Percentiles rank a stretch among this genome's conserved stretches.
Evolutionary conservation across 1,140 invertebrate genomes (phyloP).

Genomic region (Ladona fulva): DNA sequence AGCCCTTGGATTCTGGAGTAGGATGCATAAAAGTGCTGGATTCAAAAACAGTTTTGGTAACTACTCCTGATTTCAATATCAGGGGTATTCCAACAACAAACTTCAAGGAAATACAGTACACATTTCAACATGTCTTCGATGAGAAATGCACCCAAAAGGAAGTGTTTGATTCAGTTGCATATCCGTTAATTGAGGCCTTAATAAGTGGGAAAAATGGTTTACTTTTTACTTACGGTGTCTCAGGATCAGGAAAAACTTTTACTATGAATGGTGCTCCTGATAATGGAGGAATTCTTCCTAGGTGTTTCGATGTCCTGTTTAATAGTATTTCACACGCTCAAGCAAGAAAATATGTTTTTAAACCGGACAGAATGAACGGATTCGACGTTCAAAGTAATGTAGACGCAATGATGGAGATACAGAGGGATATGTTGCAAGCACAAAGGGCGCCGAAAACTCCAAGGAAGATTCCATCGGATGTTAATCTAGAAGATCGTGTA

Average conservation of each 20-base stretch:
- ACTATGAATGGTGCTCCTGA: slow-evolving; percentile 79
- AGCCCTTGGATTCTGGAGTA: slow-evolving; percentile 46
- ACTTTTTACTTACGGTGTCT: slow-evolving; percentile 93
- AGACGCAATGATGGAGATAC: slow-evolving; percentile 76
- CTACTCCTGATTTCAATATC: slow-evolving; percentile 53
- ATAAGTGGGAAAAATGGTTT: slow-evolving; percentile 77
- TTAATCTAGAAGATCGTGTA: slow-evolving; percentile 28
- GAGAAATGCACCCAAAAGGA: slow-evolving; percentile 66
- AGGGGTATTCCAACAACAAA: slow-evolving; percentile 34
- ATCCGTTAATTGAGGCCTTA: slow-evolving; percentile 75
- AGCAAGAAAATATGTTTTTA: slow-evolving; percentile 77
- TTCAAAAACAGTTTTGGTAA: slow-evolving; percentile 56
- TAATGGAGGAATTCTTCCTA: slow-evolving; percentile 77
- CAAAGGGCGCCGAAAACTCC: neutral
- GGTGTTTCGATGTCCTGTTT: slow-evolving; percentile 85
- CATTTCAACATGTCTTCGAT: slow-evolving; percentile 65
- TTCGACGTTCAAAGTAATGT: slow-evolving; percentile 82
- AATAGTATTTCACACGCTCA: slow-evolving; percentile 58
- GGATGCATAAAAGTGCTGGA: slow-evolving; percentile 66
- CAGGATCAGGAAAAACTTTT: slow-evolving; percentile 91
- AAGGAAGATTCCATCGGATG: neutral
- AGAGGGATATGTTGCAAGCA: slow-evolving; percentile 35
- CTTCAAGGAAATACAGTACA: neutral
- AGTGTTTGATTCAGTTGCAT: slow-evolving; percentile 74
- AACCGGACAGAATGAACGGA: slow-evolving; percentile 86